These are phyloP conservation scores for Zeugodacus cucurbitae DNA, from an alignment of 1,140 invertebrate species.

Conservation along the genomic window DNA sequence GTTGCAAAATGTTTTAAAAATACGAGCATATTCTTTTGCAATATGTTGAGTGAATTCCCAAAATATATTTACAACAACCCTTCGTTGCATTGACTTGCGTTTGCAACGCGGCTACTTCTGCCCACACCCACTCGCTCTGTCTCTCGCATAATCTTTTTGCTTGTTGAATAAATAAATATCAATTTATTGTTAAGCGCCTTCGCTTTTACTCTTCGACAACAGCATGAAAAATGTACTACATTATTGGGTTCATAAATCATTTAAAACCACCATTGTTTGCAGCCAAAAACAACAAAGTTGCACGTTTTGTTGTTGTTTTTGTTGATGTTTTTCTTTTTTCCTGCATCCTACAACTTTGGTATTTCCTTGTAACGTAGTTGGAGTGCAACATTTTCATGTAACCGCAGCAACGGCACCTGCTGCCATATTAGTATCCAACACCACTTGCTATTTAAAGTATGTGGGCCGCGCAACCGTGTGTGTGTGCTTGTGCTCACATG, in stretches of 20 bases:
- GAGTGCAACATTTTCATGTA: not conserved
- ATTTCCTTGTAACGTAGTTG: not conserved
- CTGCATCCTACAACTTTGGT: not conserved
- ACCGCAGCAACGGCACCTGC: slow-evolving; percentile 20
- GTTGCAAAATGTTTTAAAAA: too few relatives aligned
- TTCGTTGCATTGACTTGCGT: too few relatives aligned
- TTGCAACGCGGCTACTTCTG: too few relatives aligned
- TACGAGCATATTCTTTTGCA: too few relatives aligned
- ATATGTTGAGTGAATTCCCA: too few relatives aligned
- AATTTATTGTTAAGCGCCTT: slow-evolving; percentile 29
- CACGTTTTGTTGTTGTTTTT: too few relatives aligned
- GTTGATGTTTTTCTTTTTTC: not conserved
- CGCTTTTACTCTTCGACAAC: slow-evolving; percentile 29
- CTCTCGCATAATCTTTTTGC: too few relatives aligned
- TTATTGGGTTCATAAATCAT: slow-evolving; percentile 35
- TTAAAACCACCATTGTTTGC: slow-evolving; percentile 30
- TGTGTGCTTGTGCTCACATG: too few relatives aligned
- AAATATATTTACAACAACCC: too few relatives aligned
- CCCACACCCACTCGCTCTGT: not conserved
- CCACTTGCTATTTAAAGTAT: not conserved
- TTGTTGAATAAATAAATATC: slow-evolving; percentile 28
- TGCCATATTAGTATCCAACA: not conserved
- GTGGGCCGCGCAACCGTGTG: too few relatives aligned
- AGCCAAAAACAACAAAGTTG: not conserved
- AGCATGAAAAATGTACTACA: slow-evolving; percentile 31